phyloP scores from a whole-genome alignment of 1,140 invertebrate genomes.

The Acyrthosiphon pisum region DNA sequence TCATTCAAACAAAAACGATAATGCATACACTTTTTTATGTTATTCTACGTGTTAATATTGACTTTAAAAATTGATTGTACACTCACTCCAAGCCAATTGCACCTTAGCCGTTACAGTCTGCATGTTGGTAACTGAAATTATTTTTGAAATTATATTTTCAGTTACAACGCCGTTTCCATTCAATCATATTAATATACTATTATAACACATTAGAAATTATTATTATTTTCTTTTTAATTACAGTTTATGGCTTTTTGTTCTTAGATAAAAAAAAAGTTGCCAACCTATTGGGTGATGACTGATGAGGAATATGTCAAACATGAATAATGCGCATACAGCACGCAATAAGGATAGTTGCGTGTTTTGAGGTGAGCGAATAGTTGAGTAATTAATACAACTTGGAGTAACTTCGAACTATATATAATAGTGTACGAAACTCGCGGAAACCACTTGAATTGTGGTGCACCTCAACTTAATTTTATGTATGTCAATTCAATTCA shows the following conservation, averaged over 20 bases:
- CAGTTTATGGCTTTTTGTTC: background rate
- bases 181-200: background rate
- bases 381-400: conserved; percentile 39
- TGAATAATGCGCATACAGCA: background rate
- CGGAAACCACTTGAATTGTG: background rate
- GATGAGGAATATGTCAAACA: background rate
- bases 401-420: background rate
- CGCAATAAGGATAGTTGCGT: conserved; percentile 33
- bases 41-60: conserved; percentile 23
- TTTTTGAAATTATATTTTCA: background rate
- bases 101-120: conserved; percentile 51
- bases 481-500: background rate
- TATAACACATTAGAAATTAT: background rate
- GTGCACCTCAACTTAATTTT: conserved; percentile 37
- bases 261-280: background rate
- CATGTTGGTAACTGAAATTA: conserved; percentile 44
- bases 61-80: conserved; percentile 19
- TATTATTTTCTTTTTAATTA: background rate
- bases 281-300: background rate
- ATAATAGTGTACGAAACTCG: background rate
- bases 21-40: background rate
- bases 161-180: background rate
- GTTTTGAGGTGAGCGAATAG: background rate
- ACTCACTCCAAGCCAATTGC: conserved; percentile 55
- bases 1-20: conserved; percentile 41